Percentiles rank a stretch among this genome's conserved stretches.
These are phyloP conservation scores for Eueides isabella DNA, from an alignment of 1,140 invertebrate species.

Conservation along the genomic window DNA sequence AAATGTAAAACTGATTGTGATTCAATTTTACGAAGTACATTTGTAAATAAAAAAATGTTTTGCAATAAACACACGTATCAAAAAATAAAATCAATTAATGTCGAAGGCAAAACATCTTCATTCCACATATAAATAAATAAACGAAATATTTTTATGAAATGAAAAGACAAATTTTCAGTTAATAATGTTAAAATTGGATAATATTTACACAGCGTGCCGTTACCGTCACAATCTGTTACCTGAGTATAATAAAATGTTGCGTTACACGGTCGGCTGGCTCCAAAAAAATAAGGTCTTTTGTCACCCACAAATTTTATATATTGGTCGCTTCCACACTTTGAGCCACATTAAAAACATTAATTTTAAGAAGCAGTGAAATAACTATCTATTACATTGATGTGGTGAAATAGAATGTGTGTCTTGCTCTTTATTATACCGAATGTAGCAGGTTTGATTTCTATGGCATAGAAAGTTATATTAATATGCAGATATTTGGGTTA, in stretches of 20 bases:
- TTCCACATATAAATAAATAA: background rate
- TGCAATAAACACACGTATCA: background rate
- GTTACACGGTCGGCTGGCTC: slow-evolving; percentile 37
- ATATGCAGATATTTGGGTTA: too few species aligned
- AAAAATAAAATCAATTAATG: background rate
- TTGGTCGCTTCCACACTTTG: background rate
- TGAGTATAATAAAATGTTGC: slow-evolving; percentile 36
- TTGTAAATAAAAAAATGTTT: background rate
- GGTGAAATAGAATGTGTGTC: background rate
- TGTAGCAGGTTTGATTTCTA: background rate
- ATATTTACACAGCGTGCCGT: slow-evolving; percentile 26
- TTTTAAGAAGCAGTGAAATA: background rate
- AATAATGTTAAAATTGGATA: background rate
- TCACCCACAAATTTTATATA: slow-evolving; percentile 31
- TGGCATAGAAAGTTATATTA: too few species aligned
- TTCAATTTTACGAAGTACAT: background rate
- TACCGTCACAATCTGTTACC: slow-evolving; percentile 29
- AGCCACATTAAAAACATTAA: background rate
- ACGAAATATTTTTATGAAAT: background rate
- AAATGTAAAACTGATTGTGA: too few species aligned
- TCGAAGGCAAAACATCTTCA: background rate
- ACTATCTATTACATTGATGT: background rate
- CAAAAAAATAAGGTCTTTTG: slow-evolving; percentile 31
- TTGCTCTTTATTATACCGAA: background rate
- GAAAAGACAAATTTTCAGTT: background rate